Base-by-base conservation (phyloP, 2,113 vertebrate species). In the Parotia lawesii region DNA sequence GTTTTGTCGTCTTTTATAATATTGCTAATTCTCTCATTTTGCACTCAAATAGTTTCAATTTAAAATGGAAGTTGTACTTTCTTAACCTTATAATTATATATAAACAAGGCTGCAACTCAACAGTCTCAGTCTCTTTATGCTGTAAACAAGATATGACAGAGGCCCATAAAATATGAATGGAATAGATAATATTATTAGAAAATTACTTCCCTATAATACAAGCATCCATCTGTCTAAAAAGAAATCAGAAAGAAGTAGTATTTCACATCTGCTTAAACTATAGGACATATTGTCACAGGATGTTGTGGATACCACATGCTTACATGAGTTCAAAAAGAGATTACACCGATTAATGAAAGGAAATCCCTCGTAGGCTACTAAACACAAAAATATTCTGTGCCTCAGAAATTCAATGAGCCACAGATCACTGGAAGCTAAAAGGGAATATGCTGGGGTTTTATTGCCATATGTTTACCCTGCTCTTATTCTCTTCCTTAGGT, bases 371-470 rank as follows among this genome's bases (percentile, higher is more conserved):
- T 20, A 94, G 87, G 54, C 82, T 93, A 83, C 92, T 94, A 94
- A 94, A 85, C 24, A 65, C 75, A 76, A 65, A 95, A 96, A 91
- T 89, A 93, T 33, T 60, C 54, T 48, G 15, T 93, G 73, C 77
- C 61, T 94, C 84, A 85, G 91, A 92, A 94, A 95, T 89, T 95
- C 93, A 93, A 92, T 82, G 87, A 96, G 84, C 57, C 69, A 89
- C 78, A 96, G 78, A 93, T 72, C 91, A 71, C 58, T 87, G 54
- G 66, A 90, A 95, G 62, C 40, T 76, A 79, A 75, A 18, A 73
- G 29, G 67, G 71, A 94, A 58, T 73, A 85, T 62, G 50, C 58
- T 53, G 60, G 45, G 47, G 38, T 65, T 96, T 87, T 73, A 47
- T 23, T 96, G 90, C 67, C 93, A 87, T 93, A 85, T 96, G 93